These are phyloP conservation scores for Cryptocheilus praepositus DNA, from an alignment of 2,888 invertebrate genomes.

Conservation along the genomic window DNA sequence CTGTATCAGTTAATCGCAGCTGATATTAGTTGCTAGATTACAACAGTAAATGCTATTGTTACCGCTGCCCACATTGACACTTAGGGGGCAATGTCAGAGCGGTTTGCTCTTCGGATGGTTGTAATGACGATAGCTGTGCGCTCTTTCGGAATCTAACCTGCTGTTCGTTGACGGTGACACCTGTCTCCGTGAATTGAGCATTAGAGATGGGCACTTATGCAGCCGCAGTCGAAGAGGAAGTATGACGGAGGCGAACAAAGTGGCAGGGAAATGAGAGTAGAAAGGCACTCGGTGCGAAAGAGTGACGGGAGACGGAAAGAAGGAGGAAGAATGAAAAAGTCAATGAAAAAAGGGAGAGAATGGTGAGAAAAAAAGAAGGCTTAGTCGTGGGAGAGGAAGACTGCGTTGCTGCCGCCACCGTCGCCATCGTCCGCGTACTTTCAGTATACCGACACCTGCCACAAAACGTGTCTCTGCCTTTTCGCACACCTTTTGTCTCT, in stretches of 20 bases:
- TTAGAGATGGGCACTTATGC: conserved; percentile 50
- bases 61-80: too few species aligned
- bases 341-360: not conserved
- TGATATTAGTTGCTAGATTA: too few species aligned
- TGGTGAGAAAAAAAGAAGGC: not conserved
- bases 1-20: too few species aligned
- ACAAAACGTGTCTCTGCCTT: conserved; percentile 56
- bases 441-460: conserved; percentile 62
- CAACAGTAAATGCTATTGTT: too few species aligned
- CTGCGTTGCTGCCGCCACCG: conserved; percentile 3
- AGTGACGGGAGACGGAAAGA: not conserved
- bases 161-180: conserved; percentile 53
- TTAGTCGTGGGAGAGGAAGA: not conserved
- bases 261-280: not conserved
- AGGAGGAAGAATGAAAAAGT: not conserved
- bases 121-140: too few species aligned
- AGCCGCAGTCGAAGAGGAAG: conserved; percentile 27
- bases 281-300: not conserved
- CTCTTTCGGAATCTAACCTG: too few species aligned
- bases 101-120: too few species aligned
- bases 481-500: conserved; percentile 51
- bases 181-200: conserved; percentile 54
- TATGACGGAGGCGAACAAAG: too few species aligned
- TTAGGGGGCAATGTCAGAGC: too few species aligned
- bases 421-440: conserved; percentile 58